Conservation (phyloP, 2,113 vertebrate genomes). For the Chaenocephalus aceratus region DNA sequence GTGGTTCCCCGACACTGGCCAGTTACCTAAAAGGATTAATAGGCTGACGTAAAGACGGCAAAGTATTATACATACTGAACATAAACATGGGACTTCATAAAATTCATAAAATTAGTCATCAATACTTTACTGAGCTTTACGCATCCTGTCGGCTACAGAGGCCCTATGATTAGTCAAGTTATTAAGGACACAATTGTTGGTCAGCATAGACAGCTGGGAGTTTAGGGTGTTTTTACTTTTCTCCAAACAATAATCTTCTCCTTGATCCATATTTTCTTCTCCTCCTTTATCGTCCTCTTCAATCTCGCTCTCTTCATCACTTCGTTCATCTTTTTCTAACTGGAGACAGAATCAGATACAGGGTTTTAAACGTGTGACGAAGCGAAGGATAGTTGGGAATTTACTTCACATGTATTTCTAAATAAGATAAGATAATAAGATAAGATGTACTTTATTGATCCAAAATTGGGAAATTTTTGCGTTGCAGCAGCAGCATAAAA, state of each 20-base stretch:
- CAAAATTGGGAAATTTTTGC: too few relatives aligned
- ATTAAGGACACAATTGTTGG: constrained; percentile 82
- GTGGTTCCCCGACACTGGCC: not conserved
- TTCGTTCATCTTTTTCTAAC: constrained; percentile 92
- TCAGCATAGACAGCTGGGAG: constrained; percentile 68
- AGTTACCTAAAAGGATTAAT: too few relatives aligned
- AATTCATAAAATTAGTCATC: not conserved
- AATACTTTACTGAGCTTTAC: constrained; percentile 69
- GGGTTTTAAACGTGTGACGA: not conserved
- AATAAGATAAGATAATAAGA: not conserved
- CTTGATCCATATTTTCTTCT: constrained; percentile 77
- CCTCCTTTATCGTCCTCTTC: constrained; percentile 86
- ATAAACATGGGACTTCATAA: too few relatives aligned
- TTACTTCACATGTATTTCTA: not conserved
- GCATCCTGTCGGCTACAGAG: constrained; percentile 52
- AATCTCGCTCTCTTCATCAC: constrained; percentile 88
- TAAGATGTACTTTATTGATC: too few relatives aligned
- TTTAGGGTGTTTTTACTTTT: constrained; percentile 76
- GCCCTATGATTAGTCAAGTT: constrained; percentile 79
- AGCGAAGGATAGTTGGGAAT: not conserved
- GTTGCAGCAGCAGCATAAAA: too few relatives aligned
- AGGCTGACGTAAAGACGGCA: too few relatives aligned
- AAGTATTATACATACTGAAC: too few relatives aligned
- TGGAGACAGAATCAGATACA: constrained; percentile 59
- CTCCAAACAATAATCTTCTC: constrained; percentile 67